Evolutionary conservation across 2,113 vertebrate species (phyloP).

Genomic region (Vidua macroura): DNA sequence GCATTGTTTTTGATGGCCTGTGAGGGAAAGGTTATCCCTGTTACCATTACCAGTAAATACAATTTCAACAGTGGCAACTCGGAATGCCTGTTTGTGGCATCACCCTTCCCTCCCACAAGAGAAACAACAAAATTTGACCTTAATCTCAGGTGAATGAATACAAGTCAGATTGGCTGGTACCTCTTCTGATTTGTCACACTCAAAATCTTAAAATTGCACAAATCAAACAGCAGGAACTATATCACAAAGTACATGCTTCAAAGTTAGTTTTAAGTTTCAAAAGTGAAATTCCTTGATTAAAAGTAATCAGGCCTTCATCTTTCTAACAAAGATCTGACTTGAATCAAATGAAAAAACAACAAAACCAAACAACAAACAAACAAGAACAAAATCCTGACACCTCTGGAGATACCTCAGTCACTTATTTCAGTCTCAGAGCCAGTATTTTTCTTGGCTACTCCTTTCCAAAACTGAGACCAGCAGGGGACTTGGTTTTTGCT

Average conservation of each 20-base stretch:
- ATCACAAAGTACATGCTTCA: accelerated
- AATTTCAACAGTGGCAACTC: neutral
- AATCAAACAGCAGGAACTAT: neutral
- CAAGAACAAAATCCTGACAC: neutral
- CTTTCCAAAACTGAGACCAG: neutral
- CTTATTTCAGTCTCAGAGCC: neutral
- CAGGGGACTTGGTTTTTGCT: neutral
- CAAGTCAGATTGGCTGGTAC: neutral
- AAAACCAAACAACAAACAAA: neutral
- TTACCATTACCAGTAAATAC: neutral
- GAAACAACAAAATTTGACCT: neutral
- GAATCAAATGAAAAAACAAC: neutral
- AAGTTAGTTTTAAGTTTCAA: neutral
- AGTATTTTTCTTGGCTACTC: neutral
- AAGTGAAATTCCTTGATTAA: neutral
- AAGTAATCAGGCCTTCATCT: neutral
- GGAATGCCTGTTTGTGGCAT: neutral
- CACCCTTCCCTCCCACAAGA: neutral
- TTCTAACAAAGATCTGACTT: neutral
- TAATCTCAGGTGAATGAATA: neutral
- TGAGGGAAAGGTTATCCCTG: neutral
- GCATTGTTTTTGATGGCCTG: slow-evolving; percentile 99
- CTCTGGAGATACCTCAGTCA: neutral
- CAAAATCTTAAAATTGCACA: neutral
- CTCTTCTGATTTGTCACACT: neutral